phyloP scores from a whole-genome alignment of 2,888 invertebrate species.

The Parnassius glacialis region DNA sequence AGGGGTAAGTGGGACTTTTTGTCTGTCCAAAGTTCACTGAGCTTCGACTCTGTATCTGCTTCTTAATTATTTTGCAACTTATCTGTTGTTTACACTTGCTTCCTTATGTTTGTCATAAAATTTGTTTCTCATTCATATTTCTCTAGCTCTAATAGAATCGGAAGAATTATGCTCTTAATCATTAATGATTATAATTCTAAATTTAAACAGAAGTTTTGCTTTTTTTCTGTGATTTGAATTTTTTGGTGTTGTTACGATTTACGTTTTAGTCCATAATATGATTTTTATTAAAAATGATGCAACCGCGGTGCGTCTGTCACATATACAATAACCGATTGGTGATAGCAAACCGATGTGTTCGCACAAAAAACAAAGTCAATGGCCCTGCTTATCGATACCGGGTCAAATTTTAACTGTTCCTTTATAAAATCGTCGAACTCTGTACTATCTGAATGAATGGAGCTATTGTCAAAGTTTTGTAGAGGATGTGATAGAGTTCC shows the following conservation, averaged over 20 bases:
- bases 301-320: slow-evolving; percentile 40
- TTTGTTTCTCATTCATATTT: too few relatives aligned
- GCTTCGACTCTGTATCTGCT: background rate
- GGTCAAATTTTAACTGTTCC: slow-evolving; percentile 55
- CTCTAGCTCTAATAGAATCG: too few relatives aligned
- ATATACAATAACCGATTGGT: slow-evolving; percentile 38
- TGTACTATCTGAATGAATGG: slow-evolving; percentile 41
- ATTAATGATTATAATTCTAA: too few relatives aligned
- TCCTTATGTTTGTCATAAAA: too few relatives aligned
- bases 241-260: too few relatives aligned
- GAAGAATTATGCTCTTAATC: too few relatives aligned
- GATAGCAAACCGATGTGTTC: slow-evolving; percentile 43
- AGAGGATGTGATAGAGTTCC: background rate
- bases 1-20: slow-evolving; percentile 10
- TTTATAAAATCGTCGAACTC: slow-evolving; percentile 44
- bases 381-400: slow-evolving; percentile 53
- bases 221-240: too few relatives aligned
- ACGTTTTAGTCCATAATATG: too few relatives aligned
- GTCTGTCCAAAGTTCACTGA: background rate
- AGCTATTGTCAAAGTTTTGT: slow-evolving; percentile 43
- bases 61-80: too few relatives aligned
- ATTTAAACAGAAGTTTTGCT: too few relatives aligned
- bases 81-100: too few relatives aligned
- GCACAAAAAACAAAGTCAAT: slow-evolving; percentile 52
- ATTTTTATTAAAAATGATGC: slow-evolving; percentile 32